Conservation (phyloP, 2,888 invertebrate species). For the Heliconius ismenius region DNA sequence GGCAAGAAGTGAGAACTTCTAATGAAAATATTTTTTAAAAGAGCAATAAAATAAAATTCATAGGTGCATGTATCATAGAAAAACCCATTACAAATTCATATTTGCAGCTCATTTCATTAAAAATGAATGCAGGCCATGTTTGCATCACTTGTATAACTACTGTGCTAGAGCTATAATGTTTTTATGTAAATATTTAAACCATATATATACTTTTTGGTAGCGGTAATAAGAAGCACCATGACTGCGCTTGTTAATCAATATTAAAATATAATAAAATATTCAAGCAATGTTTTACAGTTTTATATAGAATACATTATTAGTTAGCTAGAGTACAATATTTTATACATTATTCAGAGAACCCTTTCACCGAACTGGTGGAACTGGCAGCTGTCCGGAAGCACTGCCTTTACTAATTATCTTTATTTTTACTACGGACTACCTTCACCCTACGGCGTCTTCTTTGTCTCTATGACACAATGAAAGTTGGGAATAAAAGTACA, state of each 20-base stretch:
- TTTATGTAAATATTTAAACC: too few relatives aligned
- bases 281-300: neutral
- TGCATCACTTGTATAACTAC: too few relatives aligned
- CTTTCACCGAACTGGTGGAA: conserved; percentile 60
- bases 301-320: conserved; percentile 20
- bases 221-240: neutral
- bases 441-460: conserved; percentile 44
- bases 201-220: too few relatives aligned
- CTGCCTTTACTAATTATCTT: conserved; percentile 55
- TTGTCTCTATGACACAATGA: conserved; percentile 42
- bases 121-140: too few relatives aligned
- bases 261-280: conserved; percentile 12
- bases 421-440: conserved; percentile 46
- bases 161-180: too few relatives aligned
- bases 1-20: too few relatives aligned
- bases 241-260: neutral
- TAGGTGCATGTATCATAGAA: too few relatives aligned
- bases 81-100: too few relatives aligned
- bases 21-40: too few relatives aligned
- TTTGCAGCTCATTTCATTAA: too few relatives aligned
- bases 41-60: too few relatives aligned
- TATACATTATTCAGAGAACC: conserved; percentile 59
- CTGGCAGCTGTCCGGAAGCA: conserved; percentile 69
- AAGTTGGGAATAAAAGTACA: conserved; percentile 42
- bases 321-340: conserved; percentile 43